Percentiles rank a stretch among this genome's conserved stretches.
phyloP scores from a whole-genome alignment of 2,113 vertebrate species.

The Poeciliopsis prolifica region DNA sequence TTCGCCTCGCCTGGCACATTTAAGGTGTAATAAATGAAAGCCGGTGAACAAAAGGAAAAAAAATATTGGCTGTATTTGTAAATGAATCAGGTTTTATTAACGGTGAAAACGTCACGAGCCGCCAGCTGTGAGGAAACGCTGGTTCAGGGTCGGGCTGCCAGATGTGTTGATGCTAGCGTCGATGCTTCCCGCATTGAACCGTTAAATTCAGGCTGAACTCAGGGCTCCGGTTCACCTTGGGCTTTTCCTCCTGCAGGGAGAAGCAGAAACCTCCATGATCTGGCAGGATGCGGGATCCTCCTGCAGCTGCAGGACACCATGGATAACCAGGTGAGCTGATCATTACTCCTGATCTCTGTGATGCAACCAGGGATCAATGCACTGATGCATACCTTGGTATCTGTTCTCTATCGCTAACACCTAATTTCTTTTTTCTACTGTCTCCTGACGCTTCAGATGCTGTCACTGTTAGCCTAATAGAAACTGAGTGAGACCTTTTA shows the following conservation, averaged over 20 bases:
- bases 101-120: background rate
- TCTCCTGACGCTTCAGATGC: slow-evolving; percentile 61
- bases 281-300: slow-evolving; percentile 29
- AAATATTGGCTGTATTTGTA: background rate
- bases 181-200: slow-evolving; percentile 15
- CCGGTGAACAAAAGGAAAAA: background rate
- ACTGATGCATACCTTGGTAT: slow-evolving; percentile 12
- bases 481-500: slow-evolving; percentile 70
- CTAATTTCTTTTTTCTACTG: slow-evolving; percentile 47
- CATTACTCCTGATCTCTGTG: slow-evolving; percentile 10
- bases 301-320: slow-evolving; percentile 47
- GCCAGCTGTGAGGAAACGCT: too few relatives aligned
- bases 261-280: background rate
- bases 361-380: background rate
- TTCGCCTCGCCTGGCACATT: background rate
- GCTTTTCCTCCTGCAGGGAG: slow-evolving; percentile 22
- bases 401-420: slow-evolving; percentile 41
- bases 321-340: slow-evolving; percentile 58
- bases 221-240: slow-evolving; percentile 35
- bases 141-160: background rate
- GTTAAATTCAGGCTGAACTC: background rate
- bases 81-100: slow-evolving; percentile 6
- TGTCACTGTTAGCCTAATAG: slow-evolving; percentile 57
- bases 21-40: background rate
- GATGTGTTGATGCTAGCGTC: background rate